phyloP scores from a whole-genome alignment of 2,797 vertebrate genomes.

The Kryptolebias ocellatus region DNA sequence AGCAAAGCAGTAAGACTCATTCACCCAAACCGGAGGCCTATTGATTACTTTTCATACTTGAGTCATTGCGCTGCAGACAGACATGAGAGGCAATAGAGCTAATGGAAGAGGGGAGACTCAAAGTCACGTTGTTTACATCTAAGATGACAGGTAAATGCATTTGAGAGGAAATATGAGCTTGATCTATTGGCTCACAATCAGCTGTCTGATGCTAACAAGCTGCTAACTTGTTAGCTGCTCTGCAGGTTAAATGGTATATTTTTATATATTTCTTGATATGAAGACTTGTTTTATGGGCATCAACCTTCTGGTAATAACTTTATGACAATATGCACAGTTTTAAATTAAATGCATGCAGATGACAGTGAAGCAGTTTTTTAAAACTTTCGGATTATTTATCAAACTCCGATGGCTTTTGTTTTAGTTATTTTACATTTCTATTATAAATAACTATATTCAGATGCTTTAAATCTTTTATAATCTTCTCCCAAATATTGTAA shows the following conservation, averaged over 20 bases:
- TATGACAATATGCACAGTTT: too few species aligned
- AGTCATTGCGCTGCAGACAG: constrained; percentile 70
- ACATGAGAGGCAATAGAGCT: constrained; percentile 77
- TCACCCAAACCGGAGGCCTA: constrained; percentile 79
- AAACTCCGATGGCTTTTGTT: too few species aligned
- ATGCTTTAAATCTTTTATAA: too few species aligned
- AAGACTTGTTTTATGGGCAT: too few species aligned
- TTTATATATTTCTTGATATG: too few species aligned
- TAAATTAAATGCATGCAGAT: too few species aligned
- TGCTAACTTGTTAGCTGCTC: constrained; percentile 40
- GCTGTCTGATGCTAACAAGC: constrained; percentile 60
- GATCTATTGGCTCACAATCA: constrained; percentile 63
- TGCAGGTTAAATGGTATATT: constrained; percentile 9
- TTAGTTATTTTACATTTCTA: too few species aligned
- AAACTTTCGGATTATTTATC: too few species aligned
- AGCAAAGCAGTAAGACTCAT: constrained; percentile 74
- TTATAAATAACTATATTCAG: too few species aligned
- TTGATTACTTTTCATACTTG: constrained; percentile 79
- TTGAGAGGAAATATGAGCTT: constrained; percentile 74
- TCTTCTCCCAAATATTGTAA: too few species aligned
- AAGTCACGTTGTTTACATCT: constrained; percentile 83
- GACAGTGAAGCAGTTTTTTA: too few species aligned
- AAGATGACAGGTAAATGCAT: constrained; percentile 80
- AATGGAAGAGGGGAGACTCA: constrained; percentile 78
- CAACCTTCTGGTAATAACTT: too few species aligned